Percentiles rank a stretch among this genome's conserved stretches.
phyloP scores from a whole-genome alignment of 2,888 invertebrate genomes.

The Caenorhabditis sulstoni region DNA sequence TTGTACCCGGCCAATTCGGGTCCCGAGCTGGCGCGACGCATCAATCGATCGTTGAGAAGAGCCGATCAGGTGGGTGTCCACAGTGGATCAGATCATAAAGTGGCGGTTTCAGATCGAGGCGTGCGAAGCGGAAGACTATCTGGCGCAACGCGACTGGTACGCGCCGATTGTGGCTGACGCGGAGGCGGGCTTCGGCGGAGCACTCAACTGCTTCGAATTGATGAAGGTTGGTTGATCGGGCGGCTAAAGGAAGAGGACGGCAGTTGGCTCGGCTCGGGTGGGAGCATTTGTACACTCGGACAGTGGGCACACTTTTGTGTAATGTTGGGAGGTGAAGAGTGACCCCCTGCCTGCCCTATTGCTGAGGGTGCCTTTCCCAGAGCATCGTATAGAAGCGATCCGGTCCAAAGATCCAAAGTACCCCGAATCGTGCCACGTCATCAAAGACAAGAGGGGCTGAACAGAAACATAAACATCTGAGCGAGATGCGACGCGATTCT shows the following conservation, averaged over 20 bases:
- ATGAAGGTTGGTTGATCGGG: slow-evolving; percentile 77
- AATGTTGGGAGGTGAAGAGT: too few species aligned
- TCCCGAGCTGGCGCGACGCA: slow-evolving; percentile 79
- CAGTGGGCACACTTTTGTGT: not conserved
- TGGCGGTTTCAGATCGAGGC: slow-evolving; percentile 71
- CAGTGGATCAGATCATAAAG: not conserved
- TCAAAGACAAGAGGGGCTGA: slow-evolving; percentile 12
- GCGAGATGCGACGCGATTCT: too few species aligned
- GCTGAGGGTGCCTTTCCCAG: too few species aligned
- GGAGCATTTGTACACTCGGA: too few species aligned
- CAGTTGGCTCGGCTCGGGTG: too few species aligned
- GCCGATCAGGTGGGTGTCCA: slow-evolving; percentile 76
- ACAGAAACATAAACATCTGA: too few species aligned
- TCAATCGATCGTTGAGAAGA: slow-evolving; percentile 80
- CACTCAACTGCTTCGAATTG: slow-evolving; percentile 81
- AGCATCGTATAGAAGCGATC: too few species aligned
- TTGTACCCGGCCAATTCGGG: slow-evolving; percentile 81
- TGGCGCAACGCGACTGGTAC: slow-evolving; percentile 79
- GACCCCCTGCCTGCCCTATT: too few species aligned
- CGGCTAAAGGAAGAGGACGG: not conserved
- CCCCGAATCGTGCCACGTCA: not conserved
- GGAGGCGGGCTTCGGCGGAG: slow-evolving; percentile 81
- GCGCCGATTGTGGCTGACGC: slow-evolving; percentile 81
- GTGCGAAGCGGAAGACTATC: slow-evolving; percentile 78
- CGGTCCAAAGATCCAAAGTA: slow-evolving; percentile 7